Base-by-base conservation (phyloP, 2,888 invertebrate genomes). In the Dynastes grantii region DNA sequence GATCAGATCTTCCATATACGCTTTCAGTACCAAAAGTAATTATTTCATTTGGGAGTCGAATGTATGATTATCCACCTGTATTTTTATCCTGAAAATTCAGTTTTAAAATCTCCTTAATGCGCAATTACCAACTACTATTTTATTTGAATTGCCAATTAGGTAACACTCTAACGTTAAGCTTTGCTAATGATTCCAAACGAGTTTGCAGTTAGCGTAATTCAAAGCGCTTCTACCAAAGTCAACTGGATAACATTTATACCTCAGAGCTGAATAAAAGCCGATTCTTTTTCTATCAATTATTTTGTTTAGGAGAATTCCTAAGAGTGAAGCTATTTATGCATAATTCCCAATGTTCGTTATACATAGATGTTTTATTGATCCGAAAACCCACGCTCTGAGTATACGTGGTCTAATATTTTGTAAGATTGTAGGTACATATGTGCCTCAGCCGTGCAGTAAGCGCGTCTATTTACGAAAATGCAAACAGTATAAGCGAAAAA, bases 151-250 rank as follows among this genome's bases (percentile, higher is more conserved):
- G 16, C 65, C 65, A 40, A 32, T 65, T 65, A 65, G 16, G 40
- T 16, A 65, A 45, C 45, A 13, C 37, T 40, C 65, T 65, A 40
- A 65, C 65, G 40, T 40, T 32, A 64, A 64, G 11, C 64, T 64
- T 64, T 40, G 37, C 40, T 65, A 65, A 65, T 65, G 32, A 40
- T 40, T 37, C n/a, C 16, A 65, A 65, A 65, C 40, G 16, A 40
- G 40, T 45, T 40, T 40, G 65, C 22, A 45, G 65, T 65, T 65
- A 40, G 40, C 40, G 40, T 40, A 65, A 40, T 65, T 65, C 65
- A 45, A 37, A 29, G 6, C 37, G 37, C 64, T 22, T 55, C 22
- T 9, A n/a, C 16, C 16, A 22, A 16, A 65, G 65, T n/a, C 2
- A 2, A 5, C n/a, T 65, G 13, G 65, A 16, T 65, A 65, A 65